Evolutionary conservation across 2,888 invertebrate species (phyloP), one percentile per base, ranked within the genome.

Genomic region (Clanis bilineata): DNA sequence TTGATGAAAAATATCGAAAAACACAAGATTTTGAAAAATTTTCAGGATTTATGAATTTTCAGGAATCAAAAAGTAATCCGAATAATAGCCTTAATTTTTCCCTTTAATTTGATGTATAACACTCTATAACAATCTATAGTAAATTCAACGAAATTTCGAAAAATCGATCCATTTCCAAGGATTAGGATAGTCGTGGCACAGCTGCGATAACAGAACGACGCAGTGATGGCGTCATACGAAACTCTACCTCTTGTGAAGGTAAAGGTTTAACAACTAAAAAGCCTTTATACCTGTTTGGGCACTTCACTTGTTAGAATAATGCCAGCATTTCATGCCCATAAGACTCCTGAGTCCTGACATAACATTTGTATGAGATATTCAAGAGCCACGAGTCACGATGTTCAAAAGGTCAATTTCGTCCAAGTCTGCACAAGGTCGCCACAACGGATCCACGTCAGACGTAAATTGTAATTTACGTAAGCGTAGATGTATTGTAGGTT

Each of bases 381-480:
- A 39, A 10, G 2, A 36, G 21, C 7, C 3, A 21, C 21, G n/a
- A n/a, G n/a, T n/a, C n/a, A n/a, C n/a, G n/a, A n/a, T n/a, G n/a
- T n/a, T n/a, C n/a, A n/a, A n/a, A n/a, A n/a, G n/a, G n/a, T n/a
- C n/a, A n/a, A n/a, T n/a, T n/a, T n/a, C n/a, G n/a, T 21, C 43
- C 9, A 45, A 45, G 1, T 23, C 6, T 2, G n/a, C 45, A n/a
- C 45, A 45, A 45, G n/a, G 23, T 5, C 23, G 5, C n/a, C 12
- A 23, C 23, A n/a, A n/a, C 39, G 45, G 45, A 45, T n/a, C n/a
- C n/a, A n/a, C 45, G 45, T 23, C 45, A 45, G n/a, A 23, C n/a
- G n/a, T n/a, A 45, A 45, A 45, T 45, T 25, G n/a, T 10, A 45
- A 23, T 45, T 45, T 45, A 25, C 25, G 45, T 23, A 23, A 25